Conservation (phyloP, 2,888 invertebrate species). For the Elgonia sp. region DNA sequence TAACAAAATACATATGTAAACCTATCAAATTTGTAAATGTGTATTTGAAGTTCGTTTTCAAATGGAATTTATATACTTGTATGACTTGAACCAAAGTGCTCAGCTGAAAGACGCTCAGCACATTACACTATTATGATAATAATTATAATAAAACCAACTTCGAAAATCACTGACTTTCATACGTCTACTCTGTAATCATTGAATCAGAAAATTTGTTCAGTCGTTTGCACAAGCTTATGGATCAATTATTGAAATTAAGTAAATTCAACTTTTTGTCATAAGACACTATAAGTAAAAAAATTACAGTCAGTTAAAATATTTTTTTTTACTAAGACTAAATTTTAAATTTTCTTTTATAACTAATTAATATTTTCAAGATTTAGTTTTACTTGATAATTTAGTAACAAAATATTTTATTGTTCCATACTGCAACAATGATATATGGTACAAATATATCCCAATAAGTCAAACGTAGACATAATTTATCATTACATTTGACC, state of each 20-base stretch:
- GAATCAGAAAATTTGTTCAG: background rate
- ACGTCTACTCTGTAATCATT: slow-evolving; percentile 6
- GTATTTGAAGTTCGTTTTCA: slow-evolving; percentile 37
- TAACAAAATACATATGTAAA: slow-evolving; percentile 6
- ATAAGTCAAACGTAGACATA: background rate
- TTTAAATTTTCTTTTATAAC: no score
- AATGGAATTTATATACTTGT: slow-evolving; percentile 45
- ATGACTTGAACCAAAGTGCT: slow-evolving; percentile 18
- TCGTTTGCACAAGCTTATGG: background rate
- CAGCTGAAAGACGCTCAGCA: slow-evolving; percentile 37
- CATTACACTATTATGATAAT: slow-evolving; percentile 19
- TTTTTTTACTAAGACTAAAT: no score
- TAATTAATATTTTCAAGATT: no score
- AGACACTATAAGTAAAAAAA: no score
- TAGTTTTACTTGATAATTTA: no score
- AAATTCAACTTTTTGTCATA: no score
- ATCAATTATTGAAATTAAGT: no score
- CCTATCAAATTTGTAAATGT: slow-evolving; percentile 56
- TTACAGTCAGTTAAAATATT: no score
- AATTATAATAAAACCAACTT: slow-evolving; percentile 14
- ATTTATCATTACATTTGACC: no score
- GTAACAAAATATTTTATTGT: slow-evolving; percentile 1
- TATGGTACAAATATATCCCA: slow-evolving; percentile 1
- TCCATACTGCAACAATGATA: slow-evolving; percentile 12
- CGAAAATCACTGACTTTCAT: background rate